Evolutionary conservation across 2,113 vertebrate genomes (phyloP), one percentile per base, ranked within the genome.

Genomic region (Rhea americana): DNA sequence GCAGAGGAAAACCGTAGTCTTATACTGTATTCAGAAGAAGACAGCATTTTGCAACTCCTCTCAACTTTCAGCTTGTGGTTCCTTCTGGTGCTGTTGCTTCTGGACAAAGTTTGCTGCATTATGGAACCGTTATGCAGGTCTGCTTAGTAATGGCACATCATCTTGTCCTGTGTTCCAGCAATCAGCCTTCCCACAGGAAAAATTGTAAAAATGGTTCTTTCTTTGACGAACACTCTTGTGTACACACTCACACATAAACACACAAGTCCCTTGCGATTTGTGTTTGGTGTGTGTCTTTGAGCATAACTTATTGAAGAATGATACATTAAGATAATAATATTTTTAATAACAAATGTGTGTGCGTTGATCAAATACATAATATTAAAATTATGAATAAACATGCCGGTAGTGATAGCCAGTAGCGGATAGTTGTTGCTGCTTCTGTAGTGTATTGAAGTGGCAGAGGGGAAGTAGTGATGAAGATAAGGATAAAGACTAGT

Each of bases 371-470:
- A 21, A 50, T 51, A 66, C 8, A 1, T 55, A 59, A 70, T 82
- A 89, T 53, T 82, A 28, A 87, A 73, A 83, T 93, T 91, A 90
- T 48, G 8, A 59, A 28, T 8, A 91, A 63, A 96, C 91, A 48
- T 59, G 48, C 45, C 70, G 91, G 43, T 21, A 59, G 53, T 21
- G 13, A 28, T 53, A 87, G 12, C 13, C 82, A 86, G 30, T 24
- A 58, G 48, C 35, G 61, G 59, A 20, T 30, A 85, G 66, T 43
- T 63, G 45, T 45, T 87, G 24, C 17, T 90, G 92, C 80, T 94
- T 43, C 87, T 89, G 77, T 66, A 51, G 39, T 15, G 10, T 61
- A 73, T 86, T 75, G 90, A 90, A 91, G 85, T 91, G 83, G 77
- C 74, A 79, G 25, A 45, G 70, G n/a, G 47, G 61, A 76, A 91